These are phyloP conservation scores for Pycnonotus jocosus DNA, from an alignment of 2,113 vertebrate genomes.

Conservation along the genomic window DNA sequence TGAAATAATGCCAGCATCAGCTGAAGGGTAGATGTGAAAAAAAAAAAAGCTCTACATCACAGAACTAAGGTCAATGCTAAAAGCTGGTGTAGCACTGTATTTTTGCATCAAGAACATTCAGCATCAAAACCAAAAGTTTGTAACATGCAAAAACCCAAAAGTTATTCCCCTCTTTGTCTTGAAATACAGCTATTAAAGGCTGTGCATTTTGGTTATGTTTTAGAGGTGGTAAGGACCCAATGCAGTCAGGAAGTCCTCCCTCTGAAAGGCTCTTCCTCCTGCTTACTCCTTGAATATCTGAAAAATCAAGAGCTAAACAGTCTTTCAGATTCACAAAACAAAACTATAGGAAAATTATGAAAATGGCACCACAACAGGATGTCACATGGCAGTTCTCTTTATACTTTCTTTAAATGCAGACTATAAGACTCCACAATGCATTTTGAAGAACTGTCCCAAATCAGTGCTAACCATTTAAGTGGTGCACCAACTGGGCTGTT, in stretches of 20 bases:
- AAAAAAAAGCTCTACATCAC: not conserved
- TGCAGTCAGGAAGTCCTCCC: not conserved
- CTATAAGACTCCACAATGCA: not conserved
- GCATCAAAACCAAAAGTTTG: not conserved
- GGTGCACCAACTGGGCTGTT: not conserved
- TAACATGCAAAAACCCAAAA: not conserved
- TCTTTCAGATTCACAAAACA: not conserved
- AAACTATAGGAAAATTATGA: not conserved
- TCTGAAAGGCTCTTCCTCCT: not conserved
- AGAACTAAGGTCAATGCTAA: rapidly evolving
- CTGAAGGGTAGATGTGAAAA: rapidly evolving
- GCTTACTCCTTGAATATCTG: not conserved
- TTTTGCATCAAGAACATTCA: not conserved
- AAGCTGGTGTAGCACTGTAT: not conserved
- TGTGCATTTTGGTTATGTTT: not conserved
- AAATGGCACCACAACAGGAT: not conserved
- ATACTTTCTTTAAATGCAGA: not conserved
- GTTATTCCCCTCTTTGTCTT: not conserved
- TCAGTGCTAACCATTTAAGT: not conserved
- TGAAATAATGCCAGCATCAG: not conserved
- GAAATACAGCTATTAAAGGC: not conserved
- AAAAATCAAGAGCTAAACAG: not conserved
- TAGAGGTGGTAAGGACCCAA: not conserved
- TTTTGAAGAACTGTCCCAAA: not conserved
- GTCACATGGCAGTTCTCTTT: not conserved